Conservation (phyloP, 2,888 invertebrate genomes). For the Hemicrepidius hirtus region DNA sequence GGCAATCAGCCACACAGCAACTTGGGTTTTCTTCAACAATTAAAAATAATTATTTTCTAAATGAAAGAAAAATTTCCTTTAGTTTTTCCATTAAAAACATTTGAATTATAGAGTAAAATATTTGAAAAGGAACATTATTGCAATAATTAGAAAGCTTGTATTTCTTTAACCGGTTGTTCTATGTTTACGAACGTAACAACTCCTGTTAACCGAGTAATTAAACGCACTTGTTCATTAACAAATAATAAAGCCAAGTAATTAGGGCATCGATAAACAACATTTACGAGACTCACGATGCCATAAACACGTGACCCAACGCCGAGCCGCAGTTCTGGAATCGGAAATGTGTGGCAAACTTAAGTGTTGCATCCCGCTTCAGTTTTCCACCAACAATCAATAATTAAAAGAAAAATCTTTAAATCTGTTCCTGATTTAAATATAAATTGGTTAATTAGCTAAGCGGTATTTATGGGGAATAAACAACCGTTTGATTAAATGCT, state of each 20-base stretch:
- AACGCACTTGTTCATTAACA: constrained; percentile 50
- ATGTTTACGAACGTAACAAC: constrained; percentile 34
- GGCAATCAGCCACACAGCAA: too few species aligned
- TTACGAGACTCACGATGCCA: constrained; percentile 41
- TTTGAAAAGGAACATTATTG: constrained; percentile 22
- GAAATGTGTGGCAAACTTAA: constrained; percentile 21
- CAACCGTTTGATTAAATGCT: constrained; percentile 43
- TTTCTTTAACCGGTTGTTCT: constrained; percentile 24
- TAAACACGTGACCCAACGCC: constrained; percentile 44
- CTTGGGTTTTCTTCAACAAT: too few species aligned
- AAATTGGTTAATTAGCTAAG: constrained; percentile 17
- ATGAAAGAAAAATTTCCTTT: too few species aligned
- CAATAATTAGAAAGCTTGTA: constrained; percentile 29
- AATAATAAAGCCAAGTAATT: constrained; percentile 49
- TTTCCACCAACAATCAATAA: too few species aligned
- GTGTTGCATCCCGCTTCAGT: constrained; percentile 12
- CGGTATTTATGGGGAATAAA: constrained; percentile 25
- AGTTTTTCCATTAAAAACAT: background rate
- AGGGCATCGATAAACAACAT: constrained; percentile 48
- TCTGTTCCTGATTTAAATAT: constrained; percentile 8
- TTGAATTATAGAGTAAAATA: constrained; percentile 10
- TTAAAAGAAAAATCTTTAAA: too few species aligned
- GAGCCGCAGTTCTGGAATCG: constrained; percentile 29
- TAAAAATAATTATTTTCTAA: too few species aligned
- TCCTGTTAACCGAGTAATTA: constrained; percentile 44